Evolutionary conservation across 2,797 vertebrate genomes (phyloP), one percentile per base, ranked within the genome.

Genomic region (Sebastes iracundus): DNA sequence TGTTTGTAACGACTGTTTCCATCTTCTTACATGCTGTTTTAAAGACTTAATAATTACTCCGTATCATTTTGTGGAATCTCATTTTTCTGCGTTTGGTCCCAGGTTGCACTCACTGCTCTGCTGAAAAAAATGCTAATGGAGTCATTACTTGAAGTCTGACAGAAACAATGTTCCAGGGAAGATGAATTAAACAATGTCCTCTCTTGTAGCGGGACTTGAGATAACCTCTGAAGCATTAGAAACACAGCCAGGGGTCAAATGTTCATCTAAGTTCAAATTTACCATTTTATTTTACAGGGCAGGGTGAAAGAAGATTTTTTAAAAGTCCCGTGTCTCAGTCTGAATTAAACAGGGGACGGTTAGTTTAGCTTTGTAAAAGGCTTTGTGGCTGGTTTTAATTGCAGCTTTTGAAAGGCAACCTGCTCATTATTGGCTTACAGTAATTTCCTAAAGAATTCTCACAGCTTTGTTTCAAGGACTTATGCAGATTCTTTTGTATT

Each of bases 181-280:
- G 79, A 90, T 85, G 86, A 92, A 92, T 91, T 82, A 80, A 81
- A 91, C 79, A 84, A 82, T 80, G 87, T 88, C 74, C 79, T 79
- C 59, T 79, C 56, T 77, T 75, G 62, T 80, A 79, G 70, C 3
- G 1, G 62, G 60, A 84, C 62, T 77, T 42, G 20, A 81, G 42
- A 71, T 77, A 76, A 85, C 83, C 86, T 85, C 68, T 20, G 22
- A 77, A 80, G 77, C 79, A 73, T 80, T 65, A 80, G 73, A 82
- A 83, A 88, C 74, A 90, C 42, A 78, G 74, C 33, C 20, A 67
- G 11, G 55, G 81, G 80, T 90, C 87, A 90, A 75, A 82, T 73
- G 72, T 82, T 86, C 38, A 75, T 84, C 73, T 4, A 52, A 81
- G 81, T 82, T 87, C 55, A 87, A 67, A 87, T 88, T 62, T 66